These are phyloP conservation scores for Ganaspis sp. DNA, from an alignment of 1,140 invertebrate genomes.

Conservation along the genomic window DNA sequence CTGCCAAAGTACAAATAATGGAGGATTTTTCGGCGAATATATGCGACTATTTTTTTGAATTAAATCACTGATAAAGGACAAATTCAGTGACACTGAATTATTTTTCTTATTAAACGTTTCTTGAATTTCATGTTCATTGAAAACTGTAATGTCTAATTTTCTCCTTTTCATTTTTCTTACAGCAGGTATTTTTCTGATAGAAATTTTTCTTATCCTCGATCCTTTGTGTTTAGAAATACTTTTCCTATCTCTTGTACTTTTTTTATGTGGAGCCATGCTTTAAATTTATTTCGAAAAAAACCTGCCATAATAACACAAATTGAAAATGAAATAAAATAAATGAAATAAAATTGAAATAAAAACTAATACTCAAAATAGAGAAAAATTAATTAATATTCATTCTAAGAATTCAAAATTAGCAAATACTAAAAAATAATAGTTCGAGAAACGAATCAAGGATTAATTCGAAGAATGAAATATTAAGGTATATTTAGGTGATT, in stretches of 20 bases:
- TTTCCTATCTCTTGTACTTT: neutral
- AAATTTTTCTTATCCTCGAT: neutral
- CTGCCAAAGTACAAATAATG: neutral
- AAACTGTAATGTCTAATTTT: neutral
- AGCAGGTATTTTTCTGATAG: neutral
- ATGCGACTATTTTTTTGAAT: neutral
- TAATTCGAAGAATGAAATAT: too few species aligned
- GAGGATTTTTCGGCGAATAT: neutral
- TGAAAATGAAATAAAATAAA: too few species aligned
- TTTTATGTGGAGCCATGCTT: neutral
- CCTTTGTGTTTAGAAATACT: neutral
- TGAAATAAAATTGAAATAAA: too few species aligned
- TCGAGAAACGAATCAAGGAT: too few species aligned
- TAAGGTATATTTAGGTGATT: too few species aligned
- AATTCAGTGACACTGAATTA: neutral
- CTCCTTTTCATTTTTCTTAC: neutral
- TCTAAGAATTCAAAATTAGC: too few species aligned
- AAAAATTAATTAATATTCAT: too few species aligned
- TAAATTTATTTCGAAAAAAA: neutral
- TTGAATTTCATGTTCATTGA: neutral
- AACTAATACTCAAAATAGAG: too few species aligned
- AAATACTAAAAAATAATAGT: too few species aligned
- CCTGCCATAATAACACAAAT: neutral
- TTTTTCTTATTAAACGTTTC: neutral
- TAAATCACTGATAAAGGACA: neutral